A percentile compares a stretch with the other conserved stretches of the same genome.
Evolutionary conservation across 2,797 vertebrate species (phyloP).

Genomic region (Tolypeutes matacus): DNA sequence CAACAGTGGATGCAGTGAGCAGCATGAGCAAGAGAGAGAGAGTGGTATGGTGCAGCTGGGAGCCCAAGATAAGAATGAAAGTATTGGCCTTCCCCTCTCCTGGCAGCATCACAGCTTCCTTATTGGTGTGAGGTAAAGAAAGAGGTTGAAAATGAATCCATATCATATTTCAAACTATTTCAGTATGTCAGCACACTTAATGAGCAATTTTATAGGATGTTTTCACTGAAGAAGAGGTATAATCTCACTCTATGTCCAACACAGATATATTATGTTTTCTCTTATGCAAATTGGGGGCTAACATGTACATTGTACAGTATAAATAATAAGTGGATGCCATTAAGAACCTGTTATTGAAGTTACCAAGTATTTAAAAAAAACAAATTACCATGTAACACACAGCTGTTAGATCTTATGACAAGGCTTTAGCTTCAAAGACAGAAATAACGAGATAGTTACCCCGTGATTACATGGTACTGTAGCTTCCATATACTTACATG

Average conservation of each 20-base stretch:
- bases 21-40: not conserved
- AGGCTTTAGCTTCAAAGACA: conserved; percentile 72
- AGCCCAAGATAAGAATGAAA: conserved; percentile 67
- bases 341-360: conserved; percentile 75
- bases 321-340: conserved; percentile 70
- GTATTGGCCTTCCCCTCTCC: conserved; percentile 44
- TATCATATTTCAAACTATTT: conserved; percentile 74
- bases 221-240: conserved; percentile 60
- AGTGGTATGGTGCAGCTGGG: conserved; percentile 34
- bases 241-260: conserved; percentile 21
- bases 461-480: conserved; percentile 70
- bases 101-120: conserved; percentile 20
- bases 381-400: conserved; percentile 78
- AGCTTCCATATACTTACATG: conserved; percentile 74
- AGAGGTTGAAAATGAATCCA: conserved; percentile 70
- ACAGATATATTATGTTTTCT: conserved; percentile 55
- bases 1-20: not conserved
- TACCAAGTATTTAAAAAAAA: conserved; percentile 66
- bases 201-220: conserved; percentile 63
- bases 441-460: conserved; percentile 76
- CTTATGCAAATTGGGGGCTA: conserved; percentile 60
- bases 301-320: conserved; percentile 48
- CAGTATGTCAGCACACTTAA: conserved; percentile 56
- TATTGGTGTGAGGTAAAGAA: conserved; percentile 69
- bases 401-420: conserved; percentile 81